Evolutionary conservation across 2,113 vertebrate species (phyloP).

Genomic region (Anseranas semipalmata): DNA sequence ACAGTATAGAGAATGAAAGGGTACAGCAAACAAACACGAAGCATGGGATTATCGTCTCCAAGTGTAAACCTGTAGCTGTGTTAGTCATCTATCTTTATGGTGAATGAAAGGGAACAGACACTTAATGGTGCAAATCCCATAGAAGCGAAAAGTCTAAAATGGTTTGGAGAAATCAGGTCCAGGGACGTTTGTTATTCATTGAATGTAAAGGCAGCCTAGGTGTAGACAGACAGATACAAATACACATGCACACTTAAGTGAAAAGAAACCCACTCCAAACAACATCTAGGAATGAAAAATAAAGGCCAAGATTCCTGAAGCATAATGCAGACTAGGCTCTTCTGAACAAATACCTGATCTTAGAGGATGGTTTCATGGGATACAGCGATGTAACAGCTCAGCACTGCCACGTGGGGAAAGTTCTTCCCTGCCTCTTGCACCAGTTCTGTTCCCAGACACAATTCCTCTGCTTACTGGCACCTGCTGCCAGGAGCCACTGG

Average conservation of each 20-base stretch:
- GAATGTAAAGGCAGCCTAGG: neutral
- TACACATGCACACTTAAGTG: neutral
- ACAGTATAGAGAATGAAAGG: neutral
- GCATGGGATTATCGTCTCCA: neutral
- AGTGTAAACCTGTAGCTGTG: fast-evolving
- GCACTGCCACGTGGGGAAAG: neutral
- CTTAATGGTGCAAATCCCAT: neutral
- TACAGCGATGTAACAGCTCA: neutral
- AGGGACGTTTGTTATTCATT: neutral
- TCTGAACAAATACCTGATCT: neutral
- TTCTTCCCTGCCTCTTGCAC: neutral
- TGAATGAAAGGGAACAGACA: neutral
- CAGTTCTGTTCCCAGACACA: neutral
- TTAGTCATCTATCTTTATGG: neutral
- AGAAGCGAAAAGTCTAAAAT: neutral
- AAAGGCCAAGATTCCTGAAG: neutral
- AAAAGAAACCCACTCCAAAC: neutral
- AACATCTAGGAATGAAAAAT: neutral
- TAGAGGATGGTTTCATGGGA: neutral
- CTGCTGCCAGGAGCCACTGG: neutral
- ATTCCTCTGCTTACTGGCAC: fast-evolving
- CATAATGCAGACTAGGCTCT: neutral
- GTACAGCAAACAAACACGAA: fast-evolving
- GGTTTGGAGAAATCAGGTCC: neutral
- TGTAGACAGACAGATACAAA: neutral